Evolutionary conservation across 1,140 invertebrate genomes (phyloP), one percentile per base, ranked within the genome.

Genomic region (Dendrolimus kikuchii): DNA sequence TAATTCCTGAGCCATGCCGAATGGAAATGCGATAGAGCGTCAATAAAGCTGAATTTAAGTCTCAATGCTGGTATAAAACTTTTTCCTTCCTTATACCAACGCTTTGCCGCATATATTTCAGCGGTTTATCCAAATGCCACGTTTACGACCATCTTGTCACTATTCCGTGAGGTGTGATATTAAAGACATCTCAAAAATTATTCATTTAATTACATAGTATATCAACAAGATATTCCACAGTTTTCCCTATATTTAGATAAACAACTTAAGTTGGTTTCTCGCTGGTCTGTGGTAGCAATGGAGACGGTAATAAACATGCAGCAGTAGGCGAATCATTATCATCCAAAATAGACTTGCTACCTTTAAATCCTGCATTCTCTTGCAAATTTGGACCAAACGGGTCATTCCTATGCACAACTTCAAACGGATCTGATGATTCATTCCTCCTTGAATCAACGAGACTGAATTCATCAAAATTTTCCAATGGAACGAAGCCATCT

Each of bases 301-400:
- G 91, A 0, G 92, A 91, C 2, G 92, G 91, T 49, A 93, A 77
- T 8, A 93, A 82, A 67, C 90, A 90, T 4, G 84, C 86, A 6
- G 81, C 81, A 0, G 89, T 87, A 0, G 87, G 90, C 5, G 90
- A 89, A 51, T 90, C 89, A 57, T 83, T 88, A 36, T 89, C 88
- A 67, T 92, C 90, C 42, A 92, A 73, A 64, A 91, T 89, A 23
- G 90, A 91, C 0, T 55, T 6, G 43, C 39, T 44, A 46, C 6
- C 45, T 10, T 55, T 7, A 49, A 40, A 40, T 70, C 56, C 9
- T 64, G 63, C 0, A 59, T 53, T 7, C 9, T 6, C 5, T 23
- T 23, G 23, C 9, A 44, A 5, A 40, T 55, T 51, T 44, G 64
- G 59, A 46, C 52, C 64, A 43, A 73, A 72, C 0, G 67, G 60